Conservation (phyloP, 23 tunicate species). For the Halocynthia aurantium region DNA sequence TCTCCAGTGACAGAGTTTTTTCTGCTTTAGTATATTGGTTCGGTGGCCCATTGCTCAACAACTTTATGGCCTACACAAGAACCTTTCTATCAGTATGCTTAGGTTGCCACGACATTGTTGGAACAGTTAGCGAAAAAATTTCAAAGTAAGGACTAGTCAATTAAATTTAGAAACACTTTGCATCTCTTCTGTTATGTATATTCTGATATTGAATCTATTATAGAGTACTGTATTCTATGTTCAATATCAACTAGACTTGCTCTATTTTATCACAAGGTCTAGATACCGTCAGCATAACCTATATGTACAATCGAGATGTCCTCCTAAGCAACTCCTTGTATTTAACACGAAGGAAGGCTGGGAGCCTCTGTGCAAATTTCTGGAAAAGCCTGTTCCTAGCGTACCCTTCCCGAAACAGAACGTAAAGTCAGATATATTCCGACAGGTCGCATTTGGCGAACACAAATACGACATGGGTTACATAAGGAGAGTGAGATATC, state of each 20-base stretch:
- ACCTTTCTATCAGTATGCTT: too few relatives aligned
- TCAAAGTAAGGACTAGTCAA: too few relatives aligned
- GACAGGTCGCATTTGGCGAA: constrained; percentile 10
- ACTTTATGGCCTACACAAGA: too few relatives aligned
- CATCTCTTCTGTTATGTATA: too few relatives aligned
- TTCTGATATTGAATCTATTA: too few relatives aligned
- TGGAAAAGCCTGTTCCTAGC: background rate
- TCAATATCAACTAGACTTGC: too few relatives aligned
- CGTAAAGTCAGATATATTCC: constrained; percentile 11
- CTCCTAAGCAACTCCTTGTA: background rate
- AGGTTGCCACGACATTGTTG: too few relatives aligned
- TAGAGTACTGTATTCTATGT: too few relatives aligned
- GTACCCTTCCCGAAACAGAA: constrained; percentile 11
- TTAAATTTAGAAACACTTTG: too few relatives aligned
- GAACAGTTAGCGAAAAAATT: too few relatives aligned
- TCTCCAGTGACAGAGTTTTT: background rate
- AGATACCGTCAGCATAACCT: constrained; percentile 22
- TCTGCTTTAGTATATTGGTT: background rate
- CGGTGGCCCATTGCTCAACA: too few relatives aligned
- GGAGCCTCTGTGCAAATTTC: constrained; percentile 12
- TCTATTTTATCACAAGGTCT: background rate
- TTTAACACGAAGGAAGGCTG: constrained; percentile 10
- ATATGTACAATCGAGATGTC: background rate
- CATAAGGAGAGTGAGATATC: background rate
- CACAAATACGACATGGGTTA: constrained; percentile 18